Evolutionary conservation across 1,140 invertebrate genomes (phyloP), one percentile per base, ranked within the genome.

Genomic region (Periplaneta americana): DNA sequence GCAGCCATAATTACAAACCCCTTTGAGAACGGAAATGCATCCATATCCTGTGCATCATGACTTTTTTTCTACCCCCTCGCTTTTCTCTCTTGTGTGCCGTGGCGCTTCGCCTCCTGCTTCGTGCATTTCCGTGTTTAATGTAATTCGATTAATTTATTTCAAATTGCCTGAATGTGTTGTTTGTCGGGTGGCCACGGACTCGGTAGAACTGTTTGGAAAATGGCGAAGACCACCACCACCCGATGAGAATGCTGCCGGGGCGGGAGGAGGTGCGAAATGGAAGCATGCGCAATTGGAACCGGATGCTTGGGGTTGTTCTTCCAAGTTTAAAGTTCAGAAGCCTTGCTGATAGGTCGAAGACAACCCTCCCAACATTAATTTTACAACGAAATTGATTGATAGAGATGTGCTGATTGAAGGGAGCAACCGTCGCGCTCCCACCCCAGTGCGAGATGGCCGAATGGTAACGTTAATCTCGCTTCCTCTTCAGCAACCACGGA

Each of bases 131-230:
- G 78, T 82, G 81, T 83, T 82, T 77, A 34, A 75, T 74, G 78
- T 83, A 83, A 83, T 82, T 83, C 83, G 83, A 83, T 83, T 83
- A 83, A 82, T 82, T 83, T 80, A 81, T 83, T 79, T 83, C 39
- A 81, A 83, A 81, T 83, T 82, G 82, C 78, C 66, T 39, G 80
- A 17, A 48, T 36, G 81, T 81, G 80, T 81, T 81, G 80, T 76
- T 81, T 76, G 80, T 22, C 80, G 80, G 80, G 74, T 32, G n/a
- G 80, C 74, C 31, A 18, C n/a, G 66, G 32, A n/a, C n/a, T n/a
- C n/a, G n/a, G n/a, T n/a, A n/a, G n/a, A 36, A 32, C 32, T 36
- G 78, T 33, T 34, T 17, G 78, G 35, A 33, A 66, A 66, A 66
- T 66, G 48, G 22, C 22, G 48, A 66, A 66, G 48, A 28, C 48